phyloP scores from a whole-genome alignment of 2,888 invertebrate species.

The Arrhopalites spinosus region DNA sequence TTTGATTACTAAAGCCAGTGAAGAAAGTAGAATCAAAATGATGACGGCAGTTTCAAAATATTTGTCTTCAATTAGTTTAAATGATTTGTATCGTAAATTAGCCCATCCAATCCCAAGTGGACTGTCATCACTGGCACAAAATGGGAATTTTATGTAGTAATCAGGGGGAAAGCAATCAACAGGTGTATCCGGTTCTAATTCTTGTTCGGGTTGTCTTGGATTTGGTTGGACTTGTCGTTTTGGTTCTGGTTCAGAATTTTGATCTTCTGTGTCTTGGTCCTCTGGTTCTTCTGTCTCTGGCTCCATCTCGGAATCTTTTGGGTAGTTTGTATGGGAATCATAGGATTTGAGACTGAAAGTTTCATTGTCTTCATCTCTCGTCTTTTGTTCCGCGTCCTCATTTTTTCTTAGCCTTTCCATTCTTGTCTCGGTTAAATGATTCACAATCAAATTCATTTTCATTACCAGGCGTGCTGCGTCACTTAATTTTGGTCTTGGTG shows the following conservation, averaged over 20 bases:
- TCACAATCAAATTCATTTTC: constrained; percentile 51
- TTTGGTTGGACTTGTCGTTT: constrained; percentile 36
- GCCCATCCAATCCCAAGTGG: constrained; percentile 96
- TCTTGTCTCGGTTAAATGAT: constrained; percentile 50
- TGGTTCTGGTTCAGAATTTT: constrained; percentile 63
- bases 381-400: constrained; percentile 36
- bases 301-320: constrained; percentile 36
- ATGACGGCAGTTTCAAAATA: constrained; percentile 99
- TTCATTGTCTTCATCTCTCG: constrained; percentile 47
- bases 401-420: constrained; percentile 36
- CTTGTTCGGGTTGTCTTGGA: constrained; percentile 49
- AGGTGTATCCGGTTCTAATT: constrained; percentile 73
- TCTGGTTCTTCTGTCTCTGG: constrained; percentile 67
- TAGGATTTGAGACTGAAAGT: constrained; percentile 53
- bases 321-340: constrained; percentile 51
- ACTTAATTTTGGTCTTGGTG: constrained; percentile 96
- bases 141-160: constrained; percentile 84
- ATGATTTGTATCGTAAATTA: constrained; percentile 87
- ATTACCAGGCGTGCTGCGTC: constrained; percentile 53
- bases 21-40: constrained; percentile 96
- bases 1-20: constrained; percentile 81
- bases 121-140: constrained; percentile 87
- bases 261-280: constrained; percentile 64
- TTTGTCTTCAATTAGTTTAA: constrained; percentile 95
- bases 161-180: constrained; percentile 91